These are phyloP conservation scores for Rattus rattus DNA, from an alignment of 2,113 vertebrate genomes.

Conservation along the genomic window DNA sequence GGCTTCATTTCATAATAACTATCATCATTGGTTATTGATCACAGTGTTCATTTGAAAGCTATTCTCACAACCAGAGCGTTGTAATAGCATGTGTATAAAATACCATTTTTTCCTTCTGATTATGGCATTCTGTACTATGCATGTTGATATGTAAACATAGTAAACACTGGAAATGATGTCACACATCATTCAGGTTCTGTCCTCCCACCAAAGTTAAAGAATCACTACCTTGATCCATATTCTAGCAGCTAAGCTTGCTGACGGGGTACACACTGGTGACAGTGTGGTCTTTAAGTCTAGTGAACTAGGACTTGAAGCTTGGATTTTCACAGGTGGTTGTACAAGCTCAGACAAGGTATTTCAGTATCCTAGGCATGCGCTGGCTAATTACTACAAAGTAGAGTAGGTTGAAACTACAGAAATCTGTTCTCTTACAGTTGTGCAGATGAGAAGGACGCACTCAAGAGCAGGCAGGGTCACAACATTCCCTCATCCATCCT, in stretches of 20 bases:
- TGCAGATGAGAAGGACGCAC: neutral
- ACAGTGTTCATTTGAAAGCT: neutral
- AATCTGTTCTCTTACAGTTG: neutral
- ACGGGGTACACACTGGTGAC: rapidly evolving
- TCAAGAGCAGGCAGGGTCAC: neutral
- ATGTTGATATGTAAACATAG: too few species aligned
- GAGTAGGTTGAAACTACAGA: neutral
- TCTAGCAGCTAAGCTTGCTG: neutral
- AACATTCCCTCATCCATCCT: neutral
- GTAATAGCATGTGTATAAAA: neutral
- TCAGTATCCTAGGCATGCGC: neutral
- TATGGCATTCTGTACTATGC: neutral
- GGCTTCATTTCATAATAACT: neutral
- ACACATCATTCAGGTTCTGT: neutral
- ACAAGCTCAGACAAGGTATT: neutral
- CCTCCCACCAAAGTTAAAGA: neutral
- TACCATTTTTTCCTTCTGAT: neutral
- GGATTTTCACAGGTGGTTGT: neutral
- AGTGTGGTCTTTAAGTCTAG: neutral
- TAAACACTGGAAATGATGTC: neutral
- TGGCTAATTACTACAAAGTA: neutral
- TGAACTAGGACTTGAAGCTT: neutral
- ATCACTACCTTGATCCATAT: rapidly evolving
- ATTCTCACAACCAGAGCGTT: neutral
- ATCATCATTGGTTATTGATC: neutral